Percentiles rank a stretch among this genome's conserved stretches.
These are phyloP conservation scores for Muscicapa comitata DNA, from an alignment of 2,797 vertebrate genomes.

Conservation along the genomic window DNA sequence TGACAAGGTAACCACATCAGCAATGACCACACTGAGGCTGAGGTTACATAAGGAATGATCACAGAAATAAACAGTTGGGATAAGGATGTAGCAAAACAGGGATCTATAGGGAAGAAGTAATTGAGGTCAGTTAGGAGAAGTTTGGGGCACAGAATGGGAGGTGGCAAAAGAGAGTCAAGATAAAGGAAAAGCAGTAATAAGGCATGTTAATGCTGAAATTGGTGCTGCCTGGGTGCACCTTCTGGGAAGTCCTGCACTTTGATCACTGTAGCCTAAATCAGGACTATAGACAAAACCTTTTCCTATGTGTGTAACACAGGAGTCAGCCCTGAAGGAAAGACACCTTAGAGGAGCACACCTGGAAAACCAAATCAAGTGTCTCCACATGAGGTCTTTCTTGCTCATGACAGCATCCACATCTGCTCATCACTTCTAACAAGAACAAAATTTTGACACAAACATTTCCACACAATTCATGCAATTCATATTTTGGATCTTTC, in stretches of 20 bases:
- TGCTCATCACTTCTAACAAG: neutral
- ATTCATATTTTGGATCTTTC: neutral
- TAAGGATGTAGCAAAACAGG: neutral
- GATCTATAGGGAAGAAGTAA: neutral
- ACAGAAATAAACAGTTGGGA: neutral
- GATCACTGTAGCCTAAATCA: neutral
- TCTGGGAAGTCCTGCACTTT: neutral
- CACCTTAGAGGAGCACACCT: accelerated
- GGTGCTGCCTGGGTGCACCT: neutral
- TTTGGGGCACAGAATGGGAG: neutral
- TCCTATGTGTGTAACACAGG: neutral
- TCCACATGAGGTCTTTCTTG: neutral
- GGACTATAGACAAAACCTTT: neutral
- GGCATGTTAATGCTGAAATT: neutral
- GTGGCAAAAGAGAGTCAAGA: neutral
- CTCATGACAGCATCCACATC: neutral
- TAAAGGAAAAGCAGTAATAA: neutral
- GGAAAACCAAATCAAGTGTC: neutral
- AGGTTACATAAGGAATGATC: neutral
- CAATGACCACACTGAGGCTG: neutral
- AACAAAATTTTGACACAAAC: neutral
- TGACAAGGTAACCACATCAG: neutral
- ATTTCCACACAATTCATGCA: neutral
- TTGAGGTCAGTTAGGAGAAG: neutral
- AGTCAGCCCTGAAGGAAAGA: neutral